phyloP scores from a whole-genome alignment of 92 coral and sea anemone species.

The Pocillopora meandrina region DNA sequence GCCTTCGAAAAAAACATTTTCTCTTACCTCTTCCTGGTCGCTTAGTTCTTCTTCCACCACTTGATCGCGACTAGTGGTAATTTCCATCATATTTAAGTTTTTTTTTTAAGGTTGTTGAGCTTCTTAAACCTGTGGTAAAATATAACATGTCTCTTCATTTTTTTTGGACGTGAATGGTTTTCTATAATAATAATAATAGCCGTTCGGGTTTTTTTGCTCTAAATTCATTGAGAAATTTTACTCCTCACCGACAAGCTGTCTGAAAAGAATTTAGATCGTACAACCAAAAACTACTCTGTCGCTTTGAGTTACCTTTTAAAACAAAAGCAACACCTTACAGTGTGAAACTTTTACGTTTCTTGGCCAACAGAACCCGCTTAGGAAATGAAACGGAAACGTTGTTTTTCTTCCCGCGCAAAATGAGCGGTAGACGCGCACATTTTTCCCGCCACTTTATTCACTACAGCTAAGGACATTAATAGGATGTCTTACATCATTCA shows the following conservation, averaged over 20 bases:
- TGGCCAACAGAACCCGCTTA: neutral
- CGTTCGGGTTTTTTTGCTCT: too few relatives aligned
- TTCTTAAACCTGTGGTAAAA: neutral
- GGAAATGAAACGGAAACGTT: neutral
- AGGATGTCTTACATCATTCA: too few relatives aligned
- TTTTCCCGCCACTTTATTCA: conserved; percentile 38
- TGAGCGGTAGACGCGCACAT: neutral
- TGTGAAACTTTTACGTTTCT: neutral
- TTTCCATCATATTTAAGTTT: conserved; percentile 22
- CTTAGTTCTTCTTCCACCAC: conserved; percentile 83
- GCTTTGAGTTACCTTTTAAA: neutral
- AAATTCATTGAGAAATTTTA: too few relatives aligned
- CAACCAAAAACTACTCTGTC: neutral
- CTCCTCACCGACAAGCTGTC: neutral
- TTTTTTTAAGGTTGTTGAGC: neutral
- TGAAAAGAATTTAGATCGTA: neutral
- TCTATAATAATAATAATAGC: neutral
- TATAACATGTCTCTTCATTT: neutral
- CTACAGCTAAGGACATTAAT: neutral
- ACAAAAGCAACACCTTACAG: neutral
- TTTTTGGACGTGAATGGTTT: neutral
- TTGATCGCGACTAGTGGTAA: conserved; percentile 61
- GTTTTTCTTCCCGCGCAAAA: conserved; percentile 10
- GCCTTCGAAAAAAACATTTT: neutral
- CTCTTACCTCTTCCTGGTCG: conserved; percentile 82